These are phyloP conservation scores for Hydrocynus forskahlii DNA, from an alignment of 2,797 vertebrate genomes.

Conservation along the genomic window DNA sequence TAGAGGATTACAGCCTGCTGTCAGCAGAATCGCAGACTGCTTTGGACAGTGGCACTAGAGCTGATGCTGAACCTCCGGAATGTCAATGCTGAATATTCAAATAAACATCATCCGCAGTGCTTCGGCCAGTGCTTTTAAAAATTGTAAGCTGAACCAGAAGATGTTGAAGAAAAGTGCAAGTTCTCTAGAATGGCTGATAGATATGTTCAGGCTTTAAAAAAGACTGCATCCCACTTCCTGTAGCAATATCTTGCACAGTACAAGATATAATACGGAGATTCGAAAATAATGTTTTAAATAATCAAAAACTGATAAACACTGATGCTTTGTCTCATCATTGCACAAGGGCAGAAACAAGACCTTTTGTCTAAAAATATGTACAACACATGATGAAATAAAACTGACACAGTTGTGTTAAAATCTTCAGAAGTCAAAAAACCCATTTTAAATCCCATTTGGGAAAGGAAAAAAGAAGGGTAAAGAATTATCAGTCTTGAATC, in stretches of 20 bases:
- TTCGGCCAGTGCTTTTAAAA: slow-evolving; percentile 23
- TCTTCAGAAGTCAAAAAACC: slow-evolving; percentile 1
- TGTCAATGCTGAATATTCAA: slow-evolving; percentile 38
- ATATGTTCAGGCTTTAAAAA: neutral
- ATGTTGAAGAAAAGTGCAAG: neutral
- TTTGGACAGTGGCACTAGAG: slow-evolving; percentile 12
- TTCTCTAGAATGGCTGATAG: neutral
- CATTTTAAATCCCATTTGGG: neutral
- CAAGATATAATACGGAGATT: too few species aligned
- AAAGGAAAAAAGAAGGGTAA: neutral
- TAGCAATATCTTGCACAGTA: neutral
- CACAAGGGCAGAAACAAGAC: slow-evolving; percentile 40
- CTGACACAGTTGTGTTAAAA: slow-evolving; percentile 26
- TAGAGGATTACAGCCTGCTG: slow-evolving; percentile 21
- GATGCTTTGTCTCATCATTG: slow-evolving; percentile 11
- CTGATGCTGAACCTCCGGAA: slow-evolving; percentile 44
- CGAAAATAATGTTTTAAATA: neutral
- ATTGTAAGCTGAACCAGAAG: slow-evolving; percentile 32
- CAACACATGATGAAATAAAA: slow-evolving; percentile 11
- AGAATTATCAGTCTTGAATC: slow-evolving; percentile 2
- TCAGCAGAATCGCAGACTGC: neutral
- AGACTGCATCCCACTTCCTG: neutral
- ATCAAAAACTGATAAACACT: neutral
- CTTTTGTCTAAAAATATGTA: slow-evolving; percentile 45
- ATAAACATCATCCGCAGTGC: slow-evolving; percentile 48